phyloP scores from a whole-genome alignment of 2,888 invertebrate species.

The Lasioglossum pauxillum region DNA sequence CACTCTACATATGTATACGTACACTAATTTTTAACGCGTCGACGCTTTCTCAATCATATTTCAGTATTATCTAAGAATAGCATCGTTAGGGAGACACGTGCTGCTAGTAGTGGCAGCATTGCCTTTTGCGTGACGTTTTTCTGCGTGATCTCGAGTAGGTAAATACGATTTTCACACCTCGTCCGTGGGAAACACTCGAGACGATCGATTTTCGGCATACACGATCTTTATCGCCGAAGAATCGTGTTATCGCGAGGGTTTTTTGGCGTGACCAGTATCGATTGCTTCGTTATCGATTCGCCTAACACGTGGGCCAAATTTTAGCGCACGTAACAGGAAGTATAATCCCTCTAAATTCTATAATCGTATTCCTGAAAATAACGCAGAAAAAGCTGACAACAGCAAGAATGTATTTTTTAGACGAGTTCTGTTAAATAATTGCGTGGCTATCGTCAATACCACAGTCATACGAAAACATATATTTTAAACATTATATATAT shows the following conservation, averaged over 20 bases:
- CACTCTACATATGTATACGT: neutral
- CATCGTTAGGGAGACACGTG: neutral
- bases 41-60: constrained; percentile 6
- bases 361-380: neutral
- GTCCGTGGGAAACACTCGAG: neutral
- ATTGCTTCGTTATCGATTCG: neutral
- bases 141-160: neutral
- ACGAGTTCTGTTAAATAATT: too few relatives aligned
- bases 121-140: neutral
- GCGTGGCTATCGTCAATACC: too few relatives aligned
- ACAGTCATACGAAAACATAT: too few relatives aligned
- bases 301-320: neutral
- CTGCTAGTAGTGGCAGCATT: constrained; percentile 13
- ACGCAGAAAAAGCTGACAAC: neutral
- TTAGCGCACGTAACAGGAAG: neutral
- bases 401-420: neutral
- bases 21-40: neutral
- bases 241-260: neutral
- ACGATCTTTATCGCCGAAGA: neutral
- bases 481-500: too few relatives aligned
- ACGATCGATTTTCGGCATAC: neutral
- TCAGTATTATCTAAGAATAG: constrained; percentile 36
- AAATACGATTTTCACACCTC: neutral
- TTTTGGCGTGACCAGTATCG: neutral
- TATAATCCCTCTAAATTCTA: neutral